Base-by-base conservation (phyloP, 2,888 invertebrate genomes). In the Cyclophora punctaria region DNA sequence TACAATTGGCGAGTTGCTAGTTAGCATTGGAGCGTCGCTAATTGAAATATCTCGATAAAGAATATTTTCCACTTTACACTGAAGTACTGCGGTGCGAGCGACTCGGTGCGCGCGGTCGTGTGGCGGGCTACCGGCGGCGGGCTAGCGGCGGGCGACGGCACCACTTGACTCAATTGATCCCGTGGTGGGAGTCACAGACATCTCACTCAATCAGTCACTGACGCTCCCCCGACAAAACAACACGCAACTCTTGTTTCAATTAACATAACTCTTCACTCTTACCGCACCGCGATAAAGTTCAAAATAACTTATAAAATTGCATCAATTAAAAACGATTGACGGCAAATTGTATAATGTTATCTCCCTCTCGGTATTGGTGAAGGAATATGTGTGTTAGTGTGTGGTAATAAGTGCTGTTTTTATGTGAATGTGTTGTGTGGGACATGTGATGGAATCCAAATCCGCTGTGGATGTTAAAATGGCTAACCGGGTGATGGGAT, bases 401-500 rank as follows among this genome's bases (percentile, higher is more conserved):
- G 55, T 52, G 56, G 51, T 49, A 48, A 50, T 52, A 58, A 52
- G 52, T 63, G 58, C 50, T 54, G 51, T 59, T 57, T 37, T 37
- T 5, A 37, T 5, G 55, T 48, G 43, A 44, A 49, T 52, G 48
- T 48, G 56, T 49, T 45, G 47, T 57, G 50, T 54, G 57, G 48
- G 55, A 59, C 62, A 57, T 60, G 59, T 63, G 62, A 53, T 56
- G 37, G 37, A 37, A 5, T 37, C 37, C 4, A 37, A 5, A 5
- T 5, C 4, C 5, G 5, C 37, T 5, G 37, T 37, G 4, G 65
- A 57, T 53, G 48, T 41, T 47, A 54, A 43, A 43, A 89, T 89
- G 89, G 84, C 89, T 53, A 89, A 84, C 64, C 75, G 79, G 58
- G 82, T 90, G 68, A 83, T 91, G 82, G 91, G 90, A 62, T 90